Conservation (phyloP, 2,797 vertebrate species). For the Astyanax mexicanus region DNA sequence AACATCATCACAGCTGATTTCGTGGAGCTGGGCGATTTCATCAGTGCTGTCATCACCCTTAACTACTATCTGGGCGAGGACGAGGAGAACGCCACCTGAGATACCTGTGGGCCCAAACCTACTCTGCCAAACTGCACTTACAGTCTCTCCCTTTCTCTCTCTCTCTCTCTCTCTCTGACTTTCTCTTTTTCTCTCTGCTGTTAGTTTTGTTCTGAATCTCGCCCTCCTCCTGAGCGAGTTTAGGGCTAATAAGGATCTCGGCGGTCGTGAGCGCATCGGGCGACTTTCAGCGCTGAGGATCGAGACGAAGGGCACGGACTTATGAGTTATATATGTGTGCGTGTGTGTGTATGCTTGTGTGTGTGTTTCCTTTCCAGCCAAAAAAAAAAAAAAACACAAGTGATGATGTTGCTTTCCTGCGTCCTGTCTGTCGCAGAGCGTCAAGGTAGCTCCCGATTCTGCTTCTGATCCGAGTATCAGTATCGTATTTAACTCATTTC, state of each 20-base stretch:
- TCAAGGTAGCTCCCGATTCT: neutral
- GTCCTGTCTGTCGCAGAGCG: conserved; percentile 5
- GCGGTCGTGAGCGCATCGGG: neutral
- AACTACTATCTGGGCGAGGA: conserved; percentile 93
- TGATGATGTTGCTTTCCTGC: conserved; percentile 28
- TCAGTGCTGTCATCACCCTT: conserved; percentile 97
- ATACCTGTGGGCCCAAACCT: neutral
- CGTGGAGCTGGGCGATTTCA: conserved; percentile 97
- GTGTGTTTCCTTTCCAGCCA: conserved; percentile 15
- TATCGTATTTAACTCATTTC: conserved; percentile 8
- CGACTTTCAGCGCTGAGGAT: neutral
- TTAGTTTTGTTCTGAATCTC: conserved; percentile 61
- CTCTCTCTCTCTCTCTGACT: neutral
- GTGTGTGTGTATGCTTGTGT: conserved; percentile 24
- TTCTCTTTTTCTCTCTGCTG: conserved; percentile 13
- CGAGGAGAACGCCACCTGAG: conserved; percentile 89
- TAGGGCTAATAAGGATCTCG: conserved; percentile 35
- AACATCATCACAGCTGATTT: conserved; percentile 98
- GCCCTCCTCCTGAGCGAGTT: conserved; percentile 60
- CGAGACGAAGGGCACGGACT: neutral
- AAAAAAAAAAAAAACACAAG: conserved; percentile 21
- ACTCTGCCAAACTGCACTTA: neutral
- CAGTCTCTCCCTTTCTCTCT: conserved; percentile 25
- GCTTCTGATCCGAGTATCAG: conserved; percentile 31
- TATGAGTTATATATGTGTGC: conserved; percentile 11